A percentile compares a stretch with the other conserved stretches of the same genome.
Evolutionary conservation across 2,113 vertebrate species (phyloP).

Genomic region (Dasyurus viverrinus): DNA sequence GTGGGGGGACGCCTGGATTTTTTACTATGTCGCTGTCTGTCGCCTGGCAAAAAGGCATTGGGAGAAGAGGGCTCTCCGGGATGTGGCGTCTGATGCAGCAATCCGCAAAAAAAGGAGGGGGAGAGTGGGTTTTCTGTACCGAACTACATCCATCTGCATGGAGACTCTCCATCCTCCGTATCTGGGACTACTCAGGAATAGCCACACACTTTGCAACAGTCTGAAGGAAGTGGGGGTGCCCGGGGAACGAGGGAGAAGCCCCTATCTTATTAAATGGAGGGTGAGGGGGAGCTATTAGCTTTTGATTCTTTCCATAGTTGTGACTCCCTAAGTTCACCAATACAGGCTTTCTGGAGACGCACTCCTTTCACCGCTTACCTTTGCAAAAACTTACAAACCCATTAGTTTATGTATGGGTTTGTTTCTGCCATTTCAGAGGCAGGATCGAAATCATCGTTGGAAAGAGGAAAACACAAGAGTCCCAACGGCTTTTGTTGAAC

Average conservation of each 20-base stretch:
- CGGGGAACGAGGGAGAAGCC: constrained; percentile 30
- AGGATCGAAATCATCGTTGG: constrained; percentile 32
- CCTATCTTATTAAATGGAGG: constrained; percentile 18
- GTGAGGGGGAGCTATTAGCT: constrained; percentile 60
- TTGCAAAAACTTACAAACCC: constrained; percentile 62
- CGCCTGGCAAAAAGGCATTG: constrained; percentile 56
- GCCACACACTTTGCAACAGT: constrained; percentile 31
- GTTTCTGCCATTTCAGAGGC: constrained; percentile 43
- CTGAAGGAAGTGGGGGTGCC: constrained; percentile 50
- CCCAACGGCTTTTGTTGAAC: constrained; percentile 45
- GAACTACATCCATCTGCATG: constrained; percentile 28
- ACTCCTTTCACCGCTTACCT: constrained; percentile 37
- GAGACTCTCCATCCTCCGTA: constrained; percentile 56
- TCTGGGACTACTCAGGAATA: constrained; percentile 50
- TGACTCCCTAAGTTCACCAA: constrained; percentile 26
- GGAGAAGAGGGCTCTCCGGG: constrained; percentile 53
- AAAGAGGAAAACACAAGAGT: background rate
- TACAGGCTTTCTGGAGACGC: constrained; percentile 58
- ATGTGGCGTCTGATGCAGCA: constrained; percentile 58
- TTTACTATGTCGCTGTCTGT: constrained; percentile 56
- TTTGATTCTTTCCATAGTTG: constrained; percentile 62
- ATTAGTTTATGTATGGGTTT: constrained; percentile 23
- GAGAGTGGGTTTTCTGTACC: constrained; percentile 46
- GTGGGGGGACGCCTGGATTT: constrained; percentile 37
- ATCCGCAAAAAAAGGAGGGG: background rate